Evolutionary conservation across 2,113 vertebrate species (phyloP).

Genomic region (Epinephelus moara): DNA sequence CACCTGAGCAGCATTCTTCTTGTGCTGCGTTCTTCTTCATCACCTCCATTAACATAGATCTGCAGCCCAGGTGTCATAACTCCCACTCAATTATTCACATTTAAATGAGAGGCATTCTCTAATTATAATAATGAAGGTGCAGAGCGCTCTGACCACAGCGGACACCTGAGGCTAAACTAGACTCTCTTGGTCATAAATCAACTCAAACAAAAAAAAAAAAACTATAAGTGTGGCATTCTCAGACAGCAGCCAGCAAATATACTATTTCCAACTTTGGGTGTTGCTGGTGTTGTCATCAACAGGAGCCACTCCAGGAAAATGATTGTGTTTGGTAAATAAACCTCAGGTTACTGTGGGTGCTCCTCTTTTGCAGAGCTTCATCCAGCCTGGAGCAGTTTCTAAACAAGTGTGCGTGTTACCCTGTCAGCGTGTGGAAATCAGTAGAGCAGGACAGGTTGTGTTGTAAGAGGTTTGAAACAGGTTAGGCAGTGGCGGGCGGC

Average conservation of each 20-base stretch:
- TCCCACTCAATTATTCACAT: conserved; percentile 75
- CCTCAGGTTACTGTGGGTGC: conserved; percentile 59
- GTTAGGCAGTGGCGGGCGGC: conserved; percentile 44
- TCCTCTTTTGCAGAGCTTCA: conserved; percentile 33
- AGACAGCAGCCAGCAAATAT: conserved; percentile 28
- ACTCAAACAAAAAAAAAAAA: conserved; percentile 8
- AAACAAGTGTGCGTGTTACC: conserved; percentile 43
- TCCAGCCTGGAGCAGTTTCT: conserved; percentile 40
- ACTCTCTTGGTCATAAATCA: conserved; percentile 66
- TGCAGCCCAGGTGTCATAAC: conserved; percentile 61
- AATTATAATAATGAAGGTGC: conserved; percentile 76
- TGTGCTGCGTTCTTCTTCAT: conserved; percentile 34
- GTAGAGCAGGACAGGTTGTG: conserved; percentile 32
- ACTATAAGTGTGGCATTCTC: conserved; percentile 40
- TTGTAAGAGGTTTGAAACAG: conserved; percentile 47
- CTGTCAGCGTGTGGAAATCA: conserved; percentile 58
- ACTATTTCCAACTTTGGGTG: conserved; percentile 54
- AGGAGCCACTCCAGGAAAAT: conserved; percentile 51
- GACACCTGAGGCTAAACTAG: conserved; percentile 68
- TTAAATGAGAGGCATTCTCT: conserved; percentile 69
- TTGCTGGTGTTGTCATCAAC: conserved; percentile 45
- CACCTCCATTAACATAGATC: conserved; percentile 22
- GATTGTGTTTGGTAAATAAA: conserved; percentile 75
- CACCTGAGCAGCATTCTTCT: conserved; percentile 15
- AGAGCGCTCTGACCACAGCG: conserved; percentile 66